A percentile compares a stretch with the other conserved stretches of the same genome.
These are phyloP conservation scores for Mythimna ferrago DNA, from an alignment of 2,888 invertebrate species.

Conservation along the genomic window DNA sequence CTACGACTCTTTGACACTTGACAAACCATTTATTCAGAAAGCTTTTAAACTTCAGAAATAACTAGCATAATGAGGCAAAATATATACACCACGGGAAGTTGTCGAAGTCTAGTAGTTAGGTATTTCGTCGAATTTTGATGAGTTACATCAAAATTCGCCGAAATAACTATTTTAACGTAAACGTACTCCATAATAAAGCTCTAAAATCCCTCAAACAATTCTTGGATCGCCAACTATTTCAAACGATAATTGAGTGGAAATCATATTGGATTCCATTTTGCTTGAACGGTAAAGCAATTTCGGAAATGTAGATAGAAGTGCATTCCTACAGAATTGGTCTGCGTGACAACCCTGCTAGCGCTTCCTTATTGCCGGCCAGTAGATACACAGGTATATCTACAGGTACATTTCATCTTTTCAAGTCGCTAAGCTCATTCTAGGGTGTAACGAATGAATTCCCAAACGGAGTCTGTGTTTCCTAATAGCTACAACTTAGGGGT, in stretches of 20 bases:
- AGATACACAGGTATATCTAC: slow-evolving; percentile 31
- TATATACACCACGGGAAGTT: neutral
- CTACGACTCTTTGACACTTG: neutral
- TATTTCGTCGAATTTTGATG: too few relatives aligned
- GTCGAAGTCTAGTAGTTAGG: neutral
- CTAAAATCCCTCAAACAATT: slow-evolving; percentile 31
- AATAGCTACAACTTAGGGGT: too few relatives aligned
- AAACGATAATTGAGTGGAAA: slow-evolving; percentile 18
- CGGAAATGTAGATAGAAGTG: slow-evolving; percentile 20
- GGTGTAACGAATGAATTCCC: slow-evolving; percentile 8
- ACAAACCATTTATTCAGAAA: neutral
- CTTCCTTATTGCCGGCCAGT: slow-evolving; percentile 16
- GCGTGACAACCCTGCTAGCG: slow-evolving; percentile 13
- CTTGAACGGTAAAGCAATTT: slow-evolving; percentile 15
- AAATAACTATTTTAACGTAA: slow-evolving; percentile 9
- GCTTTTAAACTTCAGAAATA: neutral
- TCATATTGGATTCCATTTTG: slow-evolving; percentile 29
- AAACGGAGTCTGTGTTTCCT: too few relatives aligned
- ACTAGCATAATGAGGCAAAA: neutral
- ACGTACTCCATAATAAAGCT: neutral
- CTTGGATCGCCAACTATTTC: slow-evolving; percentile 33
- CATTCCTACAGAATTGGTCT: slow-evolving; percentile 30
- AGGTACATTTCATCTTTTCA: slow-evolving; percentile 56
- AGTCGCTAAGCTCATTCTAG: slow-evolving; percentile 65
- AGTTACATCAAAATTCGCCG: neutral